Conservation (phyloP, 1,140 invertebrate species). For the Drosophila tani region DNA sequence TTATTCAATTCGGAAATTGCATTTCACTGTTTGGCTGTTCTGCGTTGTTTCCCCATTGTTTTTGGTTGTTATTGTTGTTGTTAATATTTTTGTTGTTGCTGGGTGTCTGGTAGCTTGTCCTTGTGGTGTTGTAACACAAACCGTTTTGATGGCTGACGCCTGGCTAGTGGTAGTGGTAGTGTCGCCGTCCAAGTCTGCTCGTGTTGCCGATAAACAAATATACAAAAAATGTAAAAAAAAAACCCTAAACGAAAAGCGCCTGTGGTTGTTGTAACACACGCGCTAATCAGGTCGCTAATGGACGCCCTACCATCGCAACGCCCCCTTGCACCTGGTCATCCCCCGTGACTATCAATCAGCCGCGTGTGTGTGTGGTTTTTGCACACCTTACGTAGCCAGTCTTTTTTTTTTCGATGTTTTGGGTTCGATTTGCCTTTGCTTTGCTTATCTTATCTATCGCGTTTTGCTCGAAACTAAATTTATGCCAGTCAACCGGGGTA, state of each 20-base stretch:
- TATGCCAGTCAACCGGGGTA: slow-evolving; percentile 55
- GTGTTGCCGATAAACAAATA: slow-evolving; percentile 66
- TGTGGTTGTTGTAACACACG: slow-evolving; percentile 61
- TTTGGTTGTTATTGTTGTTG: slow-evolving; percentile 14
- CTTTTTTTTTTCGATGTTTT: slow-evolving; percentile 28
- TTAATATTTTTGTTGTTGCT: slow-evolving; percentile 20
- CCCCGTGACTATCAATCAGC: slow-evolving; percentile 65
- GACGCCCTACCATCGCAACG: slow-evolving; percentile 19
- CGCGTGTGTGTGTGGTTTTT: slow-evolving; percentile 42
- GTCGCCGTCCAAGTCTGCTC: slow-evolving; percentile 57
- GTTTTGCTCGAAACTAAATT: slow-evolving; percentile 77
- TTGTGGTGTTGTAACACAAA: slow-evolving; percentile 67
- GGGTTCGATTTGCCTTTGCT: slow-evolving; percentile 39
- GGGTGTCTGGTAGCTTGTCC: slow-evolving; percentile 51
- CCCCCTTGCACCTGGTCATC: slow-evolving; percentile 33
- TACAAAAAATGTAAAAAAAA: slow-evolving; percentile 7
- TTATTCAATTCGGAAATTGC: slow-evolving; percentile 59
- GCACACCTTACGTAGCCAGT: slow-evolving; percentile 61
- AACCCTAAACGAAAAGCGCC: slow-evolving; percentile 31
- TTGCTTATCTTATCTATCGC: slow-evolving; percentile 70
- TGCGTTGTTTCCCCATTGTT: slow-evolving; percentile 7
- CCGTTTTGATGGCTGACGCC: slow-evolving; percentile 53
- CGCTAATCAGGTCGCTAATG: slow-evolving; percentile 70
- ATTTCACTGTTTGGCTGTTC: slow-evolving; percentile 38
- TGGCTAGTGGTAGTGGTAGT: slow-evolving; percentile 2